Conservation (phyloP, 2,888 invertebrate genomes). For the Synergus itoensis region DNA sequence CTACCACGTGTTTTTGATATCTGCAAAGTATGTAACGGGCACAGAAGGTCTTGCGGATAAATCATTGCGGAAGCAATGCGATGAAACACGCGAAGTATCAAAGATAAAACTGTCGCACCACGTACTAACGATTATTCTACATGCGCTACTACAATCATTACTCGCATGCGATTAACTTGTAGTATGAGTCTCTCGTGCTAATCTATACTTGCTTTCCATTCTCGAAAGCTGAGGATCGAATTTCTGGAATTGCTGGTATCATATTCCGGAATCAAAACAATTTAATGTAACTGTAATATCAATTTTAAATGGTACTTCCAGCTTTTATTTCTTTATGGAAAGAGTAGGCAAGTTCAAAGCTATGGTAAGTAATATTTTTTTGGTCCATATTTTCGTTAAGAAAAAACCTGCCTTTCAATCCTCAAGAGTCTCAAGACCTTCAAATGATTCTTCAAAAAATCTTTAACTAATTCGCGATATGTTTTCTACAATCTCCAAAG, state of each 20-base stretch:
- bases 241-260: neutral
- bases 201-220: constrained; percentile 3
- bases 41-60: neutral
- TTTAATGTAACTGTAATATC: neutral
- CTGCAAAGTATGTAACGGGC: constrained; percentile 17
- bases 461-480: too few relatives aligned
- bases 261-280: neutral
- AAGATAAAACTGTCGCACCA: constrained; percentile 16
- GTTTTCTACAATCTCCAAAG: too few relatives aligned
- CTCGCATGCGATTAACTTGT: constrained; percentile 14
- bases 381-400: too few relatives aligned
- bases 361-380: too few relatives aligned
- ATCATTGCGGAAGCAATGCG: constrained; percentile 12
- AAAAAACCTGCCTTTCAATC: too few relatives aligned
- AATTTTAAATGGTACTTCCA: too few relatives aligned
- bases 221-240: neutral
- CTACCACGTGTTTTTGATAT: constrained; percentile 15
- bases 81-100: neutral
- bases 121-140: neutral
- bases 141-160: constrained; percentile 15
- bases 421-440: too few relatives aligned
- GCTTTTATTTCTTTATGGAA: too few relatives aligned
- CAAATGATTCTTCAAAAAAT: too few relatives aligned
- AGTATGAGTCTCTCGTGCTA: neutral
- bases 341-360: too few relatives aligned